These are phyloP conservation scores for Escarpia spicata DNA, from an alignment of 2,888 invertebrate species.

Conservation along the genomic window DNA sequence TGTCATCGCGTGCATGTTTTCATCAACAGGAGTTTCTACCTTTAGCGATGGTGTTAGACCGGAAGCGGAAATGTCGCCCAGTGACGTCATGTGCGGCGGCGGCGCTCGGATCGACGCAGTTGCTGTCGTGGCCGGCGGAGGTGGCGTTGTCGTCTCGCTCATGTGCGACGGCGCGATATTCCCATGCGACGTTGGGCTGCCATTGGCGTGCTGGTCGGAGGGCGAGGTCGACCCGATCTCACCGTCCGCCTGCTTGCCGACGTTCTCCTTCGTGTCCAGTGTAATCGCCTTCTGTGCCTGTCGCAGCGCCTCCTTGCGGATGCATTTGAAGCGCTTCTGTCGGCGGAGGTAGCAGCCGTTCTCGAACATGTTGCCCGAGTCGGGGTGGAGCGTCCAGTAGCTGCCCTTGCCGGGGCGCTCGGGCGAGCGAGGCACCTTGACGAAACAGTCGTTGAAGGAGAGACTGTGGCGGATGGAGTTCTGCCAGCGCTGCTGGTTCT, in stretches of 20 bases:
- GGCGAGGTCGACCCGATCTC: not conserved
- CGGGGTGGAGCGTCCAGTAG: constrained; percentile 98
- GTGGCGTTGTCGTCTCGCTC: not conserved
- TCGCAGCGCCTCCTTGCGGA: constrained; percentile 67
- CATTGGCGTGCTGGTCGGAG: constrained; percentile 25
- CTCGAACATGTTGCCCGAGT: constrained; percentile 99
- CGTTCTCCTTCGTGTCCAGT: not conserved
- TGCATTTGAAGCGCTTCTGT: constrained; percentile 96
- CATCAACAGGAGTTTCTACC: not conserved
- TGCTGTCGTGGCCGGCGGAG: constrained; percentile 8
- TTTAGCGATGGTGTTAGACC: not conserved
- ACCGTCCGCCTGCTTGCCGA: constrained; percentile 18
- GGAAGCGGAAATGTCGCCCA: not conserved
- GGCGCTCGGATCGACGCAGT: constrained; percentile 22
- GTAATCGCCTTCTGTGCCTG: constrained; percentile 34
- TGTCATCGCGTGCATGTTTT: not conserved
- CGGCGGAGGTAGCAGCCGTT: constrained; percentile 97
- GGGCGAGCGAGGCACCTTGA: constrained; percentile 86
- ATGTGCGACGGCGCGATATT: constrained; percentile 7
- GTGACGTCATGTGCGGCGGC: constrained; percentile 18
- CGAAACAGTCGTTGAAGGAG: constrained; percentile 98
- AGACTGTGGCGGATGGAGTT: constrained; percentile 97
- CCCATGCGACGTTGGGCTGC: constrained; percentile 23
- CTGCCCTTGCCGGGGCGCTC: constrained; percentile 99
- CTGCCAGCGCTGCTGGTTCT: constrained; percentile 99